Evolutionary conservation across 2,888 invertebrate species (phyloP), one percentile per base, ranked within the genome.

Genomic region (Drosophila rellima): DNA sequence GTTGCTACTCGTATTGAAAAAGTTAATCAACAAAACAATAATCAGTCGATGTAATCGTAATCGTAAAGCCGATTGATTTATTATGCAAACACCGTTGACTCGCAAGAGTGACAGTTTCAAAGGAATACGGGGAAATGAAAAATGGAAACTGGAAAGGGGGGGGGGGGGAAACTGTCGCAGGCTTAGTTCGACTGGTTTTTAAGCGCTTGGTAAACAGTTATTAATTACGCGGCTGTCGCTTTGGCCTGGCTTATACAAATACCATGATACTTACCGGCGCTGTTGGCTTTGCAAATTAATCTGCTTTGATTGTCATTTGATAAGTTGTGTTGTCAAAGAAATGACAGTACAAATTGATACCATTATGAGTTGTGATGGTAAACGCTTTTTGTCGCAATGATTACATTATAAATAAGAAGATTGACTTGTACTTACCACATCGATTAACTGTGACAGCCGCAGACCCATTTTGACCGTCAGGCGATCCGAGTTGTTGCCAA

Each of bases 401-500:
- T 56, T 56, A 11, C n/a, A 39, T 33, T 7, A 31, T 29, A 26
- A 15, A 13, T 33, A 56, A 23, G 33, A 10, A 35, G 15, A 45
- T 45, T 6, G 7, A 56, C 6, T 31, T 15, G 54, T 93, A 96
- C 96, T 96, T 92, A 97, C 97, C 94, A 97, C 97, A 94, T 97
- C 97, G 93, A 97, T 97, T 92, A 97, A 95, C 93, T 97, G 97
- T 92, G 97, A 97, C 85, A 97, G 95, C 92, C 95, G 94, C 86
- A 98, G 95, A 80, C 98, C 98, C 96, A 98, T 96, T 94, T 97
- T 97, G 93, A 98, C 98, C 90, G 97, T 97, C 92, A 98, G 95
- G 87, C 97, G 96, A 93, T 98, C 98, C 82, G 97, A 97, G 94
- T 97, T 97, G 94, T 98, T 98, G 90, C 97, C 97, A 86, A 98